Percentiles rank a stretch among this genome's conserved stretches.
phyloP scores from a whole-genome alignment of 2,113 vertebrate genomes.

The Morone chrysops region DNA sequence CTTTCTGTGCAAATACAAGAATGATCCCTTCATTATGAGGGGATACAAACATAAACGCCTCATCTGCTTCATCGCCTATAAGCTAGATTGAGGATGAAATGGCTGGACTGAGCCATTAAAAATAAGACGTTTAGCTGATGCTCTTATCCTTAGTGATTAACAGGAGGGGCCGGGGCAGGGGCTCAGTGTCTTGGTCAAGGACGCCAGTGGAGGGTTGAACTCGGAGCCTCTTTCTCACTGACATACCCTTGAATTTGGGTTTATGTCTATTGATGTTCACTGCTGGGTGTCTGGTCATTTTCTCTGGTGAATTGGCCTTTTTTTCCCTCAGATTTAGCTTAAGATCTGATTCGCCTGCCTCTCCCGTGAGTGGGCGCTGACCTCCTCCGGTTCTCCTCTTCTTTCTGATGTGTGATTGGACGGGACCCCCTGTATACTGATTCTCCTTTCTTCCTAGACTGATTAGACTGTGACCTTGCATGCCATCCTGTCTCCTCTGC shows the following conservation, averaged over 20 bases:
- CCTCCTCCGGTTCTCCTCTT: slow-evolving; percentile 21
- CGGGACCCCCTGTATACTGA: not conserved
- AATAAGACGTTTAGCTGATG: slow-evolving; percentile 44
- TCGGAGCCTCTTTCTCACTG: not conserved
- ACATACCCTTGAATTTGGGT: not conserved
- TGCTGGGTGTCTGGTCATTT: not conserved
- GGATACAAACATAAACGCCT: slow-evolving; percentile 56
- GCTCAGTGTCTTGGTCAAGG: slow-evolving; percentile 32
- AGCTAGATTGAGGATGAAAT: slow-evolving; percentile 46
- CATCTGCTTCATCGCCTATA: slow-evolving; percentile 53
- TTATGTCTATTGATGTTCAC: not conserved
- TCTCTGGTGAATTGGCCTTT: not conserved
- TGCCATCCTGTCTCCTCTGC: slow-evolving; percentile 31
- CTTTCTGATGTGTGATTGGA: slow-evolving; percentile 37
- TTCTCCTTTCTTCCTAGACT: slow-evolving; percentile 6
- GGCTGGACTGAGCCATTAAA: slow-evolving; percentile 48
- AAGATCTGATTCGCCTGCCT: slow-evolving; percentile 30
- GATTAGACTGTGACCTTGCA: slow-evolving; percentile 67
- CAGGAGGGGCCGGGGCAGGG: slow-evolving; percentile 3
- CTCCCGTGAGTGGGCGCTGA: slow-evolving; percentile 17
- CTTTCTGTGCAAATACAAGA: slow-evolving; percentile 39
- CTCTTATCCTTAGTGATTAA: slow-evolving; percentile 58
- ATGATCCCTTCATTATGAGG: slow-evolving; percentile 58
- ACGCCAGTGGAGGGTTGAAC: slow-evolving; percentile 19
- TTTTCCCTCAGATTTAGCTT: slow-evolving; percentile 16